Base-by-base conservation (phyloP, 2,888 invertebrate genomes). In the Diadegma fenestrale region DNA sequence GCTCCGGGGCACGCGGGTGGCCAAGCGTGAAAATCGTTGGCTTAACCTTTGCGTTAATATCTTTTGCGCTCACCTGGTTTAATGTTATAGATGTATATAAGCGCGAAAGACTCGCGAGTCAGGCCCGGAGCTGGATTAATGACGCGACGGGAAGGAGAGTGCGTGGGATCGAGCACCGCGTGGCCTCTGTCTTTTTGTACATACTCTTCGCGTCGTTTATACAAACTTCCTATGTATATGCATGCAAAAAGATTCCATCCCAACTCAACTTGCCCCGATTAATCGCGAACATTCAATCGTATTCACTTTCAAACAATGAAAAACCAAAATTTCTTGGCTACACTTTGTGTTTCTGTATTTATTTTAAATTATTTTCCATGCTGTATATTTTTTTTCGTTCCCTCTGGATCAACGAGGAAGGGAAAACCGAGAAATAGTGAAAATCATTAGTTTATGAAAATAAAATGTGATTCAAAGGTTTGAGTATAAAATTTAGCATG, bases 11-110 rank as follows among this genome's bases (percentile, higher is more conserved):
- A 81, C 83, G 86, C 85, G 88, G 87, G 88, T 88, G 87, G 87
- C 88, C 86, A 71, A 86, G 87, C 88, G 88, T 88, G 87, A 89
- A 89, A 89, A 89, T 86, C 87, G 87, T 85, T 85, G 82, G 85
- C 76, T 85, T 85, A 85, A 85, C 85, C 85, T 85, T 85, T 85
- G 85, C 82, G 82, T 85, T 85, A 82, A 82, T 85, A 85, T 85
- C 85, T 78, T 79, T 76, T 71, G 85, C 82, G 82, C 82, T 76
- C 79, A 71, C 71, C 66, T 82, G 71, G 71, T 54, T 80, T 68
- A 54, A 51, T 82, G 82, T 81, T 80, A 84, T 77, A 66, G 48
- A 69, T 76, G 43, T 72, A 68, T 63, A 48, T 43, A 77, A 30
- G 66, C 58, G 68, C 76, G 68, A 48, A 73, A 80, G 66, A 68